phyloP scores from a whole-genome alignment of 2,888 invertebrate genomes.

The Volucella bombylans region DNA sequence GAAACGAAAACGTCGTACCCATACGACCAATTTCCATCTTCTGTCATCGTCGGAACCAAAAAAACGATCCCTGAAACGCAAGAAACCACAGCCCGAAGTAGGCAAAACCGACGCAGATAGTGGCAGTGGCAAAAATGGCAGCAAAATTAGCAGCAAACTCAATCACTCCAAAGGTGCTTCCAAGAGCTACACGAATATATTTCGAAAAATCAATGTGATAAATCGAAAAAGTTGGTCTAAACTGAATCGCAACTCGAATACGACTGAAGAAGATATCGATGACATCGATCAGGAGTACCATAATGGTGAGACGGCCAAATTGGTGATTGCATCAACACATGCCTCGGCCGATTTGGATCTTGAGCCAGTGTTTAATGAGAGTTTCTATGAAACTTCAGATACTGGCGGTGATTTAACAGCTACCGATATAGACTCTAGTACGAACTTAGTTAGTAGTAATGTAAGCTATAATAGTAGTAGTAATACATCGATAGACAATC shows the following conservation, averaged over 20 bases:
- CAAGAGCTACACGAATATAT: conserved; percentile 79
- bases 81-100: conserved; percentile 63
- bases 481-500: conserved; percentile 81
- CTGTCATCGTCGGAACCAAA: conserved; percentile 55
- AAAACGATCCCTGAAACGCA: conserved; percentile 59
- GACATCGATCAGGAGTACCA: conserved; percentile 80
- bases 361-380: conserved; percentile 75
- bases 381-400: conserved; percentile 82
- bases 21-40: conserved; percentile 52
- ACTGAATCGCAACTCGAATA: conserved; percentile 77
- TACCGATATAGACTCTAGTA: conserved; percentile 80
- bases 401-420: conserved; percentile 81
- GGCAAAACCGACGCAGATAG: conserved; percentile 42
- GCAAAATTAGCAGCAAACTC: not conserved
- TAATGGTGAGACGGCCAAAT: conserved; percentile 76
- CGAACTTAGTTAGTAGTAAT: conserved; percentile 80
- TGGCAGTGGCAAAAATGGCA: conserved; percentile 9
- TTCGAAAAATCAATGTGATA: conserved; percentile 77
- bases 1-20: conserved; percentile 48
- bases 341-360: conserved; percentile 63
- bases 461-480: conserved; percentile 82
- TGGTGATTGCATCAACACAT: conserved; percentile 75
- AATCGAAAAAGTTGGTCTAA: conserved; percentile 75
- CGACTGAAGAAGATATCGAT: conserved; percentile 77
- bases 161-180: conserved; percentile 77